phyloP scores from a whole-genome alignment of 2,797 vertebrate genomes.

The Poecilia wingei region DNA sequence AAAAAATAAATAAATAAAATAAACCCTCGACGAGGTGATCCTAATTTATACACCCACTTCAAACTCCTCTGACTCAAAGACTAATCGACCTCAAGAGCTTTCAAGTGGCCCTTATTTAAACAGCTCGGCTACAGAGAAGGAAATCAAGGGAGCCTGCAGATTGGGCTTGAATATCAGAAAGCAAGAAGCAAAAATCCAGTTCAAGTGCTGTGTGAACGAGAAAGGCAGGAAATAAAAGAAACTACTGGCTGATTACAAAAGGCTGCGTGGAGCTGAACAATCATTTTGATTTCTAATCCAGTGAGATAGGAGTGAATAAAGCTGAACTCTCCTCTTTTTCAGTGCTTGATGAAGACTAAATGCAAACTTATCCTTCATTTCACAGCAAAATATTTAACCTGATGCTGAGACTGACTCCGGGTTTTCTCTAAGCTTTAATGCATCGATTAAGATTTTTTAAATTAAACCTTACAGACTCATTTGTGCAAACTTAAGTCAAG shows the following conservation, averaged over 20 bases:
- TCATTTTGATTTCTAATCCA: conserved; percentile 40
- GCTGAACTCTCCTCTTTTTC: neutral
- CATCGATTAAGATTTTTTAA: neutral
- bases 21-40: conserved; percentile 23
- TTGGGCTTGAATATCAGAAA: conserved; percentile 36
- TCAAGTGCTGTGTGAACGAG: conserved; percentile 36
- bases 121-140: conserved; percentile 60
- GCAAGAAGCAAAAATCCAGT: conserved; percentile 35
- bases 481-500: neutral
- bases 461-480: neutral
- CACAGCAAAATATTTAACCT: neutral
- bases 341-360: conserved; percentile 3
- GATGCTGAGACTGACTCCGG: neutral
- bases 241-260: conserved; percentile 15
- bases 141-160: conserved; percentile 55
- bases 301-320: conserved; percentile 12
- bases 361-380: neutral
- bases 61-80: conserved; percentile 49
- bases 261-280: conserved; percentile 25
- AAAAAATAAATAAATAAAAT: conserved; percentile 13
- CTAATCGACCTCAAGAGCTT: conserved; percentile 59
- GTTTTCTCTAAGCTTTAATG: neutral
- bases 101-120: conserved; percentile 73
- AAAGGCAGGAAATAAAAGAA: conserved; percentile 17
- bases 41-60: conserved; percentile 65